A percentile compares a stretch with the other conserved stretches of the same genome.
Conservation (phyloP, 2,113 vertebrate genomes). For the Macquaria ambigua region DNA sequence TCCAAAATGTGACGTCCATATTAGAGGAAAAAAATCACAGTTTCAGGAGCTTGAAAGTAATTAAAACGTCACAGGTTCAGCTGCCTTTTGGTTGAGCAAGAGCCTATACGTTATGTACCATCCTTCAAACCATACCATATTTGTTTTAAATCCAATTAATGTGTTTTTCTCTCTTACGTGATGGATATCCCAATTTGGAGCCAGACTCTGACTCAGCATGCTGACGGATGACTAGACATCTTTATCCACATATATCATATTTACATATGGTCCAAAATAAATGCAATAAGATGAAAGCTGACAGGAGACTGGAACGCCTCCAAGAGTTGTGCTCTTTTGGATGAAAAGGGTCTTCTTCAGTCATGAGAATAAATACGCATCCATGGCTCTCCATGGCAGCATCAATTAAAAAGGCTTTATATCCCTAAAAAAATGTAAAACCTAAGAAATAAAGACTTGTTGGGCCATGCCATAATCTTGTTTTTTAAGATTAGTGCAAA, state of each 20-base stretch:
- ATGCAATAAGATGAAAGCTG: constrained; percentile 59
- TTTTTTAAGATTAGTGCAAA: not conserved
- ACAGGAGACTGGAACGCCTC: constrained; percentile 52
- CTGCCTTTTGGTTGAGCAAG: constrained; percentile 21
- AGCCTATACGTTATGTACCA: constrained; percentile 14
- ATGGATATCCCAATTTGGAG: constrained; percentile 62
- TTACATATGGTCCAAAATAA: constrained; percentile 62
- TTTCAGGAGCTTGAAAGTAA: constrained; percentile 15
- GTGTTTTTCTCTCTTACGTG: constrained; percentile 53
- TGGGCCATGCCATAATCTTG: not conserved
- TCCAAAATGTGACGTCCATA: constrained; percentile 17
- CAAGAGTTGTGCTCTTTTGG: constrained; percentile 37
- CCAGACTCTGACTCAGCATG: constrained; percentile 69
- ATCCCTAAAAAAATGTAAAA: not conserved
- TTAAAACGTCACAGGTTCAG: constrained; percentile 19
- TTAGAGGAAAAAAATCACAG: constrained; percentile 10
- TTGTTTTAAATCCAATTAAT: constrained; percentile 71
- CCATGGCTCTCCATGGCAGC: not conserved
- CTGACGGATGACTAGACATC: constrained; percentile 58
- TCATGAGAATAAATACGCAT: not conserved
- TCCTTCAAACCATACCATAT: constrained; percentile 43
- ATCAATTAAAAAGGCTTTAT: not conserved
- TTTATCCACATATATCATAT: constrained; percentile 62
- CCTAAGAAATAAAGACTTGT: not conserved
- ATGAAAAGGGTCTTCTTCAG: constrained; percentile 29